Percentiles rank a stretch among this genome's conserved stretches.
phyloP scores from a whole-genome alignment of 2,888 invertebrate genomes.

The Agonopterix heracliana region DNA sequence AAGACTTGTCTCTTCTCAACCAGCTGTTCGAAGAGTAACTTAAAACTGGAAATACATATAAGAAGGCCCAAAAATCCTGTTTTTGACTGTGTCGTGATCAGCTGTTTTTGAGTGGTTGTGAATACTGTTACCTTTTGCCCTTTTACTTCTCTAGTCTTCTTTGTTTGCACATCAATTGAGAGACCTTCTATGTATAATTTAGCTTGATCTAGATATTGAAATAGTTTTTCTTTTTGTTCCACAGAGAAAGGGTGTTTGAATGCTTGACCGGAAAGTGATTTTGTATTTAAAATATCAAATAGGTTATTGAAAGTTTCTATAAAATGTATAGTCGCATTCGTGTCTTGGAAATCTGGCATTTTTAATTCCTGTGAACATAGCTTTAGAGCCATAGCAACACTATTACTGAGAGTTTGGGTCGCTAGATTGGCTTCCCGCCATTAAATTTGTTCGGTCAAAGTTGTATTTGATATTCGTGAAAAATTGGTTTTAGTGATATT shows the following conservation, averaged over 20 bases:
- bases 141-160: constrained; percentile 4
- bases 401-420: no score
- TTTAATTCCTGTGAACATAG: constrained; percentile 6
- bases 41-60: constrained; percentile 10
- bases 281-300: constrained; percentile 22
- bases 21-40: constrained; percentile 3
- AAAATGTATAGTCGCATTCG: constrained; percentile 9
- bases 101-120: no score
- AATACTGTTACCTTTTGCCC: constrained; percentile 3
- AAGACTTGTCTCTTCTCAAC: neutral
- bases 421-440: no score
- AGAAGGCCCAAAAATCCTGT: constrained; percentile 14
- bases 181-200: constrained; percentile 2
- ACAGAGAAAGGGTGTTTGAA: constrained; percentile 9
- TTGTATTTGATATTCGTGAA: no score
- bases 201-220: neutral
- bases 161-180: constrained; percentile 3
- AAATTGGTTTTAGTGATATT: no score
- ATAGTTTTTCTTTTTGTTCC: constrained; percentile 5
- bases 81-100: no score
- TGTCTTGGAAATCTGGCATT: constrained; percentile 3
- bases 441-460: no score
- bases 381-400: constrained; percentile 7
- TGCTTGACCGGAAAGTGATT: constrained; percentile 7
- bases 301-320: constrained; percentile 14